These are phyloP conservation scores for Nephrocerus scutellatus DNA, from an alignment of 2,888 invertebrate species.

Conservation along the genomic window DNA sequence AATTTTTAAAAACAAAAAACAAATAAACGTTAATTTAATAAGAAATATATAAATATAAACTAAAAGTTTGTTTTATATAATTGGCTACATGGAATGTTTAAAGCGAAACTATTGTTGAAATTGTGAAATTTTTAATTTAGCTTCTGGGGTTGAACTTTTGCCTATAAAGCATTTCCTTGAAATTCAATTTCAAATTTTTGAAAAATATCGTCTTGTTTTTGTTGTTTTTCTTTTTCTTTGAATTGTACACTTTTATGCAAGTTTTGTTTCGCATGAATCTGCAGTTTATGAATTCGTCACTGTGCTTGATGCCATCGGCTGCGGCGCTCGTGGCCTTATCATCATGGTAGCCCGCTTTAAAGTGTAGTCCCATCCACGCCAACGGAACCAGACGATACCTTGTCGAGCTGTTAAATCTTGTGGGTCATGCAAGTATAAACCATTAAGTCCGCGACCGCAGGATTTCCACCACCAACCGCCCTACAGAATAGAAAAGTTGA, in stretches of 20 bases:
- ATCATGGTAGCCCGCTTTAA: slow-evolving; percentile 84
- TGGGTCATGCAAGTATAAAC: slow-evolving; percentile 80
- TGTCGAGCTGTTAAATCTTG: slow-evolving; percentile 84
- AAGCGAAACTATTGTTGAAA: no score
- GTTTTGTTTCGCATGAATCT: no score
- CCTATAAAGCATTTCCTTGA: slow-evolving; percentile 28
- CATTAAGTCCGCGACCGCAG: slow-evolving; percentile 83
- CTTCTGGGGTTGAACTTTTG: no score
- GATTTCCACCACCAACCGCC: slow-evolving; percentile 97
- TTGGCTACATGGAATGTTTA: no score
- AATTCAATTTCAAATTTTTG: slow-evolving; percentile 21
- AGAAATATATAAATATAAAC: no score
- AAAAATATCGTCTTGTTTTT: slow-evolving; percentile 21
- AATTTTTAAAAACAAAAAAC: no score
- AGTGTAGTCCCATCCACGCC: slow-evolving; percentile 93
- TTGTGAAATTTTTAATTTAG: no score
- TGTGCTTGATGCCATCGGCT: slow-evolving; percentile 32
- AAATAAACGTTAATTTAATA: no score
- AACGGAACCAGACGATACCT: slow-evolving; percentile 92
- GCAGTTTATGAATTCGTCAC: slow-evolving; percentile 24
- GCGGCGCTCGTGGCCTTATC: slow-evolving; percentile 64
- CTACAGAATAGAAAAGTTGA: slow-evolving; percentile 23
- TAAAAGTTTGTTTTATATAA: no score
- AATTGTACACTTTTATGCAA: no score
- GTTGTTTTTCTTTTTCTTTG: no score